phyloP scores from a whole-genome alignment of 2,113 vertebrate genomes.

The Daphoenositta chrysoptera region DNA sequence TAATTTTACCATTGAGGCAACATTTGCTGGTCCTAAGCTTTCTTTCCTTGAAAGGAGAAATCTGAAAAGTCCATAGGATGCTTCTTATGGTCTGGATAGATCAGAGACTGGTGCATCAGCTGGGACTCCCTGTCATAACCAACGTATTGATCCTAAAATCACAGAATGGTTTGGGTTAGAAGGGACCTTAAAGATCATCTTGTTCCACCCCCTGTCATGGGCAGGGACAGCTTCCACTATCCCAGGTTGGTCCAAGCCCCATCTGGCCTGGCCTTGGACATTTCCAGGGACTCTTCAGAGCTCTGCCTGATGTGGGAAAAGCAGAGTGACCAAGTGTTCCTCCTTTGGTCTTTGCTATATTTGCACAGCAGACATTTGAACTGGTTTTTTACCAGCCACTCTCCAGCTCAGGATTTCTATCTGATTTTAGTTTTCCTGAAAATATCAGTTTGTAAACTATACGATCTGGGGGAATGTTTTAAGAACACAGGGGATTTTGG shows the following conservation, averaged over 20 bases:
- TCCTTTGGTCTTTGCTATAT: neutral
- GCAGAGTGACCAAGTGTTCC: neutral
- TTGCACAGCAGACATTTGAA: neutral
- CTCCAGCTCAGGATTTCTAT: neutral
- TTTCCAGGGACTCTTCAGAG: neutral
- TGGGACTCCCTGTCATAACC: neutral
- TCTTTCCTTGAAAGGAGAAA: neutral
- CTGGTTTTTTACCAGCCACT: neutral
- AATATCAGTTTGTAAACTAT: neutral
- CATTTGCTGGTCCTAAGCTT: neutral
- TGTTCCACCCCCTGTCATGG: fast-evolving
- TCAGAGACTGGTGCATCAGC: neutral
- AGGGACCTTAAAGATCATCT: neutral
- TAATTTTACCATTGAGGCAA: neutral
- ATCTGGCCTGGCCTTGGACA: fast-evolving
- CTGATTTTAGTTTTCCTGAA: neutral
- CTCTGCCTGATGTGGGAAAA: neutral
- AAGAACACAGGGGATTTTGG: neutral
- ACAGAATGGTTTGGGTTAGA: neutral
- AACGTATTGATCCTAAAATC: neutral
- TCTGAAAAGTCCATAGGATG: neutral
- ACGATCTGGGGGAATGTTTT: neutral
- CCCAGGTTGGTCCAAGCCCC: neutral
- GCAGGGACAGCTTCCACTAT: neutral
- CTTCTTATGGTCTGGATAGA: neutral